Percentiles rank a stretch among this genome's conserved stretches.
Evolutionary conservation across 2,888 invertebrate species (phyloP).

Genomic region (Idaea straminata): DNA sequence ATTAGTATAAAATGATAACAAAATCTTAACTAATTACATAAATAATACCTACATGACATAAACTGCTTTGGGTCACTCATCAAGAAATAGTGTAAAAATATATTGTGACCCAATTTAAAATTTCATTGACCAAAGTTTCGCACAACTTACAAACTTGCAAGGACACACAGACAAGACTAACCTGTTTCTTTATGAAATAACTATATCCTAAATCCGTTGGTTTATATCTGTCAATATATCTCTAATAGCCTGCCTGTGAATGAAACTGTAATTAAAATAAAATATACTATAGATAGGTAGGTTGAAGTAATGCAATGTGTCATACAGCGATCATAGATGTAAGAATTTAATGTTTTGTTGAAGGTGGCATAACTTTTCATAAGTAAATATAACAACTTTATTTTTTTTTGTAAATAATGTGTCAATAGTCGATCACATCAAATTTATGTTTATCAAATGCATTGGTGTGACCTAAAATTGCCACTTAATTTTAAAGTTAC

Average conservation of each 20-base stretch:
- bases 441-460: background rate
- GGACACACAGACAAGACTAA: slow-evolving; percentile 16
- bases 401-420: background rate
- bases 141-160: slow-evolving; percentile 20
- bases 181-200: slow-evolving; percentile 13
- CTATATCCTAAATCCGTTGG: slow-evolving; percentile 17
- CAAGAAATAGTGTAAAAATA: background rate
- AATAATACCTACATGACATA: too few species aligned
- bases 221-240: slow-evolving; percentile 22
- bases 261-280: slow-evolving; percentile 22
- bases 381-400: background rate
- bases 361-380: background rate
- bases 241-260: slow-evolving; percentile 25
- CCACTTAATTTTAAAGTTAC: background rate
- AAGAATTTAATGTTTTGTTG: slow-evolving; percentile 7
- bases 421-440: background rate
- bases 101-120: slow-evolving; percentile 14
- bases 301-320: slow-evolving; percentile 29
- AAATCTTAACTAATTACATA: too few species aligned
- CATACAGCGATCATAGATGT: slow-evolving; percentile 15
- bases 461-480: background rate
- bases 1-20: too few species aligned
- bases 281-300: slow-evolving; percentile 14
- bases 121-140: slow-evolving; percentile 29
- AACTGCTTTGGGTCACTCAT: background rate